Evolutionary conservation across 2,113 vertebrate species (phyloP).

Genomic region (Platichthys flesus): DNA sequence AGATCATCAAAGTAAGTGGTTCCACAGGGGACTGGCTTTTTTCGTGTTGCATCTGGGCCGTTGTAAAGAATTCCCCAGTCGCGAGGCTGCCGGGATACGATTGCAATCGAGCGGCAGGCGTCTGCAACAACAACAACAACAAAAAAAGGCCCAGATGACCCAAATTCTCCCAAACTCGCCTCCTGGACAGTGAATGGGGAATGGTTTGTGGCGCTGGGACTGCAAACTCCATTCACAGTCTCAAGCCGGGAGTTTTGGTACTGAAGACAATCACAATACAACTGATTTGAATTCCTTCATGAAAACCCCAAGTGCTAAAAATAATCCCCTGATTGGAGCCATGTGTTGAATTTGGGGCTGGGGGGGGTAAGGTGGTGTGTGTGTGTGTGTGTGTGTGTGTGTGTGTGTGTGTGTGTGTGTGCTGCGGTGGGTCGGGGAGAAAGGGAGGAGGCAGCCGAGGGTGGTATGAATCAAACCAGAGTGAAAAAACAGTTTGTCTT

Average conservation of each 20-base stretch:
- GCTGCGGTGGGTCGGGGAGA: conserved; percentile 59
- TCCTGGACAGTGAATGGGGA: conserved; percentile 13
- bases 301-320: conserved; percentile 78
- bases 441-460: conserved; percentile 54
- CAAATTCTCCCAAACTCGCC: conserved; percentile 26
- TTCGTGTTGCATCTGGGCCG: conserved; percentile 53
- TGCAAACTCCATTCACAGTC: conserved; percentile 41
- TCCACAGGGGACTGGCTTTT: conserved; percentile 66
- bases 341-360: conserved; percentile 76
- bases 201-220: conserved; percentile 22
- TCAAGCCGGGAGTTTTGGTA: conserved; percentile 17
- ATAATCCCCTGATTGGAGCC: conserved; percentile 83
- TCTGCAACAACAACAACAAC: conserved; percentile 34
- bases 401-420: conserved; percentile 9
- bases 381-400: neutral
- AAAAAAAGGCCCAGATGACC: conserved; percentile 29
- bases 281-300: conserved; percentile 76
- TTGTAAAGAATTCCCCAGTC: conserved; percentile 67
- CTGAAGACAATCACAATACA: conserved; percentile 69
- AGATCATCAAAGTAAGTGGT: conserved; percentile 78
- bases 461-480: conserved; percentile 76
- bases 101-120: conserved; percentile 67
- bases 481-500: conserved; percentile 83
- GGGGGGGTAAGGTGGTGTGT: conserved; percentile 42
- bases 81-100: conserved; percentile 59